Conservation (phyloP, 2,113 vertebrate genomes). For the Rhizomys pruinosus region DNA sequence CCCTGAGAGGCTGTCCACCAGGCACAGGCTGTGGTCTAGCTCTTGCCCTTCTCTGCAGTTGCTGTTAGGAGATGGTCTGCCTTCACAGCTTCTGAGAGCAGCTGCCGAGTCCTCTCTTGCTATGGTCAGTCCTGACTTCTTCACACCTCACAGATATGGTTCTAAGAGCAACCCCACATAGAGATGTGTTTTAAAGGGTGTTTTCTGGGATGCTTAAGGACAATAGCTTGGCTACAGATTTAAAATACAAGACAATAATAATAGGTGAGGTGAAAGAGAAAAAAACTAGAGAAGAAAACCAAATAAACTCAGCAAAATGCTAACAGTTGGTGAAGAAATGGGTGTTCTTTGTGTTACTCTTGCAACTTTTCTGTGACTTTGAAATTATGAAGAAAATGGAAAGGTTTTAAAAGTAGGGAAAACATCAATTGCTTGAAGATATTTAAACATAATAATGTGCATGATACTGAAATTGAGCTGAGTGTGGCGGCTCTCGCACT, state of each 20-base stretch:
- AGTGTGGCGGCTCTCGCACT: background rate
- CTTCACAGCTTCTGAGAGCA: background rate
- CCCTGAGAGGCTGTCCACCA: background rate
- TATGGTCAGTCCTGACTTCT: background rate
- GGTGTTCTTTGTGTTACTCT: background rate
- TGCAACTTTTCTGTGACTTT: conserved; percentile 32
- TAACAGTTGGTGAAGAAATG: background rate
- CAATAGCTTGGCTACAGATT: background rate
- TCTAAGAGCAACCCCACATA: background rate
- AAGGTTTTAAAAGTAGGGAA: background rate
- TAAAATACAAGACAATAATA: background rate
- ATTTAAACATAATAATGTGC: background rate
- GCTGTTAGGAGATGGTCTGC: background rate
- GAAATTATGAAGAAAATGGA: conserved; percentile 32
- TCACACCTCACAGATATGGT: background rate
- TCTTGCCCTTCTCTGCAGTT: background rate
- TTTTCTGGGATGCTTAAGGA: background rate
- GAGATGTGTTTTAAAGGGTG: background rate
- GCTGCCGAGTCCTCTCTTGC: background rate
- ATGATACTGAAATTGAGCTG: background rate
- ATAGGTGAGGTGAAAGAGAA: background rate
- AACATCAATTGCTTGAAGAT: conserved; percentile 1
- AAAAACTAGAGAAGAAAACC: background rate
- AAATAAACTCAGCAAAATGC: background rate
- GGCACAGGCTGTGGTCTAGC: too few species aligned